Evolutionary conservation across 2,888 invertebrate species (phyloP), one percentile per base, ranked within the genome.

Genomic region (Penaeus monodon): DNA sequence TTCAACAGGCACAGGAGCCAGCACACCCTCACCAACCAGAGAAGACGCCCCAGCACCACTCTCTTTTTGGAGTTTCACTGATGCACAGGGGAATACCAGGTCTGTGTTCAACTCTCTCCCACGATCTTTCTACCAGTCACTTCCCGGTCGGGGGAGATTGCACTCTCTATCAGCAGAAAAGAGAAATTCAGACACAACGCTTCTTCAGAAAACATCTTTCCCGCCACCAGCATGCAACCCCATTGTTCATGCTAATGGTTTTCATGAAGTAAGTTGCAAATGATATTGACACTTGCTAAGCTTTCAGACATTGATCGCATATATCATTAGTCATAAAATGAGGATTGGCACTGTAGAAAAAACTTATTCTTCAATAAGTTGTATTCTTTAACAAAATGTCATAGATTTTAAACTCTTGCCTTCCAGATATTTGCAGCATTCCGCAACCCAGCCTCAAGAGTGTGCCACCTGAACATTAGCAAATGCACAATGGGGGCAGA

Each of bases 401-500:
- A 29, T 29, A 38, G 33, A 22, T 38, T 17, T 24, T n/a, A 4
- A 49, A 33, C 49, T 73, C 93, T 93, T 38, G 93, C 93, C 89
- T 93, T 93, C 90, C 92, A 93, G 90, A 92, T 93, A 86, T 93
- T 93, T 91, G 91, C 92, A 64, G 93, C 92, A 64, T 92, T 92
- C 90, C 92, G 94, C 77, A 93, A 93, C 85, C 93, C 93, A 12
- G 92, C 92, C 89, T 94, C 94, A 90, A 93, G 93, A 91, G 92
- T 94, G 88, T 92, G 93, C 91, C 93, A 93, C 88, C 91, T 94
- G 89, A 94, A 94, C 92, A 93, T 94, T 89, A 94, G 93, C 90
- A 94, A 94, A 91, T 94, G 94, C 91, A 93, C 94, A 88, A 91
- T 94, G 90, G 93, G 92, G 78, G 91, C 93, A 81, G 93, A 94